Evolutionary conservation across 2,113 vertebrate species (phyloP).

Genomic region (Typhlomys cinereus): DNA sequence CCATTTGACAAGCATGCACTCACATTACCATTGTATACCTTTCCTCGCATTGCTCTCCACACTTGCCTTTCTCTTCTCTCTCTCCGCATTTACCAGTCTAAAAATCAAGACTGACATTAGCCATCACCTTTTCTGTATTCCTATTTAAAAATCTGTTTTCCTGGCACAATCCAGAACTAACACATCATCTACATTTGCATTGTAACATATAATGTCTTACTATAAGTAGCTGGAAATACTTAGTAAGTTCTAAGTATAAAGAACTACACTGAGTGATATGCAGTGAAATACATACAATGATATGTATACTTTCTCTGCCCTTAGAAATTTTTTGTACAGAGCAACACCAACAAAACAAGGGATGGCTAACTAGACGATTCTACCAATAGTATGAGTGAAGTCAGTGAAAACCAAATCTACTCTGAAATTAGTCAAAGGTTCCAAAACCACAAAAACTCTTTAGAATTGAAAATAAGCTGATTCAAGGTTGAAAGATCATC

Average conservation of each 20-base stretch:
- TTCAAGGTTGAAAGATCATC: neutral
- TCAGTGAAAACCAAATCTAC: neutral
- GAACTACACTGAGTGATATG: too few relatives aligned
- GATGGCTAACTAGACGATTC: neutral
- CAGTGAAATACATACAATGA: too few relatives aligned
- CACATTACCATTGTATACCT: neutral
- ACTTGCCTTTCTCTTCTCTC: neutral
- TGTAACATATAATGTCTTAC: too few relatives aligned
- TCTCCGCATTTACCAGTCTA: neutral
- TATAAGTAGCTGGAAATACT: too few relatives aligned
- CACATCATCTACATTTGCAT: too few relatives aligned
- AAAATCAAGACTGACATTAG: neutral
- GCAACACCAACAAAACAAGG: neutral
- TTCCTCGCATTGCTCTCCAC: neutral
- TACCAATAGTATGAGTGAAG: neutral
- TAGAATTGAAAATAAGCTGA: neutral
- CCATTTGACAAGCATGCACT: neutral
- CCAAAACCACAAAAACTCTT: neutral
- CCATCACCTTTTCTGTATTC: neutral
- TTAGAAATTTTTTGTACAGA: too few relatives aligned
- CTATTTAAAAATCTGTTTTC: too few relatives aligned
- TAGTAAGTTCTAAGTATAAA: too few relatives aligned
- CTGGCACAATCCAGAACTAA: too few relatives aligned
- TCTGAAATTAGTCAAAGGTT: slow-evolving; percentile 5
- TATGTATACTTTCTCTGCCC: too few relatives aligned